A percentile compares a stretch with the other conserved stretches of the same genome.
These are phyloP conservation scores for Hydrozoanthus gracilis DNA, from an alignment of 92 coral and sea anemone genomes.

Conservation along the genomic window DNA sequence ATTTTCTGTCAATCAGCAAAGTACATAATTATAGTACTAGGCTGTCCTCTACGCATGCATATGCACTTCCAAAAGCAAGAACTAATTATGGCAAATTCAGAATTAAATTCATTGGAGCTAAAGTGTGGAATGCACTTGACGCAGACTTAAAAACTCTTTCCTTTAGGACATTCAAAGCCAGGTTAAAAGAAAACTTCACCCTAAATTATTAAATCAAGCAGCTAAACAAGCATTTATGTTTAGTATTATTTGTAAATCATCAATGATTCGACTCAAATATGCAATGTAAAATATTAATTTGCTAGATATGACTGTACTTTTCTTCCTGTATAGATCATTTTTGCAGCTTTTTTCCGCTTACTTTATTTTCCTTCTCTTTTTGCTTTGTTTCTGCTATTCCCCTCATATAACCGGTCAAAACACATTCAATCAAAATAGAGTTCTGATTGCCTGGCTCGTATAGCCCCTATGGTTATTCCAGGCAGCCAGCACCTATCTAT, in stretches of 20 bases:
- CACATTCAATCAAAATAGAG: neutral
- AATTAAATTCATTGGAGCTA: conserved; percentile 15
- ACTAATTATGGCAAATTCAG: neutral
- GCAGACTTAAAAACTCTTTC: conserved; percentile 18
- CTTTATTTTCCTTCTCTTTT: conserved; percentile 9
- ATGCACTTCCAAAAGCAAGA: neutral
- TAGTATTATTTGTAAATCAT: conserved; percentile 22
- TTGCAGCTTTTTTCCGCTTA: conserved; percentile 18
- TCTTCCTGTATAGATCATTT: conserved; percentile 17
- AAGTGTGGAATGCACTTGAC: conserved; percentile 26
- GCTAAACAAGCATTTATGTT: conserved; percentile 10
- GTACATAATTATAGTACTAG: neutral
- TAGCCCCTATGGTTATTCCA: too few relatives aligned
- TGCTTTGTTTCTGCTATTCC: neutral
- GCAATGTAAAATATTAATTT: conserved; percentile 12
- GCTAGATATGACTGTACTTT: conserved; percentile 16
- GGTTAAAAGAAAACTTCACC: too few relatives aligned
- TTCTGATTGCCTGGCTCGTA: too few relatives aligned
- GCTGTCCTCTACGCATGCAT: conserved; percentile 14
- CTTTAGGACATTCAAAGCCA: neutral
- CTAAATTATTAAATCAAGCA: conserved; percentile 12
- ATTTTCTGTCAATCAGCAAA: neutral
- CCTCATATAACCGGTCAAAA: conserved; percentile 20
- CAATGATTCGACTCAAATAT: conserved; percentile 24
- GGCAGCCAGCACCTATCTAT: neutral